Conservation (phyloP, 2,888 invertebrate species). For the Pammene fasciana region DNA sequence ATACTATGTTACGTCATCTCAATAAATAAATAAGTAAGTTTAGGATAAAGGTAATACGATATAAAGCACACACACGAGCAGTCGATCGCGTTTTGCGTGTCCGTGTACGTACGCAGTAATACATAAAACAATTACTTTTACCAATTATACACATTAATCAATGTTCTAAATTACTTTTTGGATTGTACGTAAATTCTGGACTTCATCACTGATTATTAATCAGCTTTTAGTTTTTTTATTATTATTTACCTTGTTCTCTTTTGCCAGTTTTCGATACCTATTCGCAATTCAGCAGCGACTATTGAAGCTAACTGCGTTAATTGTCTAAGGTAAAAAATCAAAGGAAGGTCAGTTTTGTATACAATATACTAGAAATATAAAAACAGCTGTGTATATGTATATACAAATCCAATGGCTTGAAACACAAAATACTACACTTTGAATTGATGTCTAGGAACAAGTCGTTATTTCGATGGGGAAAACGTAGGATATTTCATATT, state of each 20-base stretch:
- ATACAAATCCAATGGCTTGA: slow-evolving; percentile 7
- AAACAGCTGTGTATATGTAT: slow-evolving; percentile 38
- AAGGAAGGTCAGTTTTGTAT: slow-evolving; percentile 24
- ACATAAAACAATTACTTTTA: not conserved
- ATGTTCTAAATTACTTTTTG: no score
- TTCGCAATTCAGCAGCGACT: no score
- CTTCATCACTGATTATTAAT: no score
- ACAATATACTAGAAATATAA: slow-evolving; percentile 60
- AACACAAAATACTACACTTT: not conserved
- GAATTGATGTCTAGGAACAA: no score
- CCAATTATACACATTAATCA: not conserved
- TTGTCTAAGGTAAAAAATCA: no score
- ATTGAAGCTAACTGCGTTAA: no score
- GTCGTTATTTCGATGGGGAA: not conserved
- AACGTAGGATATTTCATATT: slow-evolving; percentile 1
- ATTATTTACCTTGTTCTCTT: no score
- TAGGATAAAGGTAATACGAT: slow-evolving; percentile 31
- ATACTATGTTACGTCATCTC: slow-evolving; percentile 44
- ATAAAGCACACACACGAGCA: slow-evolving; percentile 32
- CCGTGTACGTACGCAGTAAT: not conserved
- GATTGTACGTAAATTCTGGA: no score
- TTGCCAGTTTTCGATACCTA: no score
- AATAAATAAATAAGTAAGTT: slow-evolving; percentile 55
- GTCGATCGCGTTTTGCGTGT: not conserved
- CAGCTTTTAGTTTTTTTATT: no score